Conservation (phyloP, 2,888 invertebrate species). For the Iselma pallidipennis region DNA sequence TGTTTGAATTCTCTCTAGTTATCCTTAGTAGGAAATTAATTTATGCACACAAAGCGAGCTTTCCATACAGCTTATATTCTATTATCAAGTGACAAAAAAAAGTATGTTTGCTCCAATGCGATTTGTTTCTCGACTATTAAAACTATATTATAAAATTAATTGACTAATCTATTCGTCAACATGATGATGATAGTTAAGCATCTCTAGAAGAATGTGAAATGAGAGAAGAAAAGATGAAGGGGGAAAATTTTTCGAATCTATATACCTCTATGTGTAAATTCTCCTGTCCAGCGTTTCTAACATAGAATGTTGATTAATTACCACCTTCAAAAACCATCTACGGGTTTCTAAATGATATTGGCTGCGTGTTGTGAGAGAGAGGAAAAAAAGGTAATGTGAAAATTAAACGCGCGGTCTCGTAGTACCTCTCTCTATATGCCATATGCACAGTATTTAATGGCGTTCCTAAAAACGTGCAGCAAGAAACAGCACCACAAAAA, state of each 20-base stretch:
- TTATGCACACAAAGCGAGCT: neutral
- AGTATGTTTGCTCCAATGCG: neutral
- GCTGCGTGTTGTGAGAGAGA: slow-evolving; percentile 25
- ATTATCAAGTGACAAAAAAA: neutral
- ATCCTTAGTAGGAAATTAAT: neutral
- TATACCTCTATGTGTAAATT: neutral
- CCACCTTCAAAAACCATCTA: slow-evolving; percentile 39
- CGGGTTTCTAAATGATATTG: slow-evolving; percentile 42
- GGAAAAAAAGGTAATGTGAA: slow-evolving; percentile 45
- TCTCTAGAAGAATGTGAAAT: neutral
- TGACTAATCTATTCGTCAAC: neutral
- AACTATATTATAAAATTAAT: neutral
- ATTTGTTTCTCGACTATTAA: neutral
- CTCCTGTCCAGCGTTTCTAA: neutral
- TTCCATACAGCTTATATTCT: neutral
- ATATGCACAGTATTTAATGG: slow-evolving; percentile 51
- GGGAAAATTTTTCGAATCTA: neutral
- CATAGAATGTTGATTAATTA: slow-evolving; percentile 39
- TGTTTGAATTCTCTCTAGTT: neutral
- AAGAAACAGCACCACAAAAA: slow-evolving; percentile 45
- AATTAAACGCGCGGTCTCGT: slow-evolving; percentile 47
- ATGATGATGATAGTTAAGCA: neutral
- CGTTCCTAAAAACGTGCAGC: slow-evolving; percentile 50
- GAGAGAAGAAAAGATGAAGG: neutral
- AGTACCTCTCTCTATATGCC: slow-evolving; percentile 39